Evolutionary conservation across 2,797 vertebrate genomes (phyloP), one percentile per base, ranked within the genome.

Genomic region (Spondyliosoma cantharus): DNA sequence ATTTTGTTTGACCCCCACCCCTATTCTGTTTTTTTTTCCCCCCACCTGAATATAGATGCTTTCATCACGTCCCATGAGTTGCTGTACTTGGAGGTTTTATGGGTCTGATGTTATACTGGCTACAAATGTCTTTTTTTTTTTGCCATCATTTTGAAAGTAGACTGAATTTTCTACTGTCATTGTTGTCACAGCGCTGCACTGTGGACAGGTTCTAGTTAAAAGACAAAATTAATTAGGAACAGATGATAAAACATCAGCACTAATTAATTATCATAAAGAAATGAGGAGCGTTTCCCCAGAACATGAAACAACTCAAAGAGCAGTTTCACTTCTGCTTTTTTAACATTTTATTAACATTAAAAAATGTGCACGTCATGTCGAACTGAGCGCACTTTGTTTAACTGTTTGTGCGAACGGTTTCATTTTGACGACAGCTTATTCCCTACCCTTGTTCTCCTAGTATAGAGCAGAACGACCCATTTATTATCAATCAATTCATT

Each of bases 141-240:
- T 27, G 17, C 32, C 49, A 8, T 2, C 4, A 17, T 50, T 74
- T 24, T 24, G 46, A 16, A 19, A 19, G 61, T 57, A 46, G 20
- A 63, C 12, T 66, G 19, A 74, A 32, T 49, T 11, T 20, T 78
- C 27, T 58, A 15, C 16, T 29, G 22, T 59, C 56, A 22, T 74
- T 20, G 13, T 24, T 68, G 19, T 6, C 49, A 63, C 43, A 25
- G 43, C 27, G 27, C 5, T 15, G 16, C 8, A 37, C 19, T 46
- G 56, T 54, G 48, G 45, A 56, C 45, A 48, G 3, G 60, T 29
- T 66, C 15, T 20, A 25, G 32, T 49, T 46, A 63, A 50, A 68
- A 7, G 46, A 68, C 3, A 57, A 52, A n/a, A 56, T 72, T 46
- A 66, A 52, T 72, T 25, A 20, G 12, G 2, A 13, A 24, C 24